Percentiles rank a stretch among this genome's conserved stretches.
These are phyloP conservation scores for Polydrusus cervinus DNA, from an alignment of 2,888 invertebrate genomes.

Conservation along the genomic window DNA sequence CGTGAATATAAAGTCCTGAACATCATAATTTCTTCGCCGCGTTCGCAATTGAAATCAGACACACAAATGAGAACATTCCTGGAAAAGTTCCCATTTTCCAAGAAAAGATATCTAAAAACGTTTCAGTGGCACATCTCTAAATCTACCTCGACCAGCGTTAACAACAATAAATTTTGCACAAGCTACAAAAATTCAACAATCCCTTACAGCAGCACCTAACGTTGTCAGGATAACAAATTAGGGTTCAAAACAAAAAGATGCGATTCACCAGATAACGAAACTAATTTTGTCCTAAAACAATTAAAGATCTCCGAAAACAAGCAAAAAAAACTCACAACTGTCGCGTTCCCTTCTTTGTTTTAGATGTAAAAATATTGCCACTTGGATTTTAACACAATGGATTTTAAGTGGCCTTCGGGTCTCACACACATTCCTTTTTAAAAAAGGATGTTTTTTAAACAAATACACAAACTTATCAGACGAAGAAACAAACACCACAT, in stretches of 20 bases:
- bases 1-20: no score
- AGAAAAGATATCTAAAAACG: no score
- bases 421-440: conserved; percentile 40
- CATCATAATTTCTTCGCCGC: no score
- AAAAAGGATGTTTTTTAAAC: conserved; percentile 8
- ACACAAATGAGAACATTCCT: no score
- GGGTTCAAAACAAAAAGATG: conserved; percentile 44
- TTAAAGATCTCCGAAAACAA: conserved; percentile 44
- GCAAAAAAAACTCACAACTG: conserved; percentile 51
- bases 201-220: conserved; percentile 21
- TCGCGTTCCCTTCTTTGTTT: conserved; percentile 42
- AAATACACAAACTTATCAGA: no score
- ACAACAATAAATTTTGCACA: neutral
- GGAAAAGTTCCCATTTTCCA: no score
- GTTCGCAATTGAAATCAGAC: no score
- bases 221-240: conserved; percentile 45
- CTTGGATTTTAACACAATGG: conserved; percentile 46
- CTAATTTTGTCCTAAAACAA: conserved; percentile 48
- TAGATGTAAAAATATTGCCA: conserved; percentile 45
- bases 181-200: neutral
- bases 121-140: no score
- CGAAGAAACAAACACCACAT: no score
- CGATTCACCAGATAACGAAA: conserved; percentile 37
- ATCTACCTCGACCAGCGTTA: no score
- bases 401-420: conserved; percentile 45